Base-by-base conservation (phyloP, 2,113 vertebrate genomes). In the Zingel zingel region DNA sequence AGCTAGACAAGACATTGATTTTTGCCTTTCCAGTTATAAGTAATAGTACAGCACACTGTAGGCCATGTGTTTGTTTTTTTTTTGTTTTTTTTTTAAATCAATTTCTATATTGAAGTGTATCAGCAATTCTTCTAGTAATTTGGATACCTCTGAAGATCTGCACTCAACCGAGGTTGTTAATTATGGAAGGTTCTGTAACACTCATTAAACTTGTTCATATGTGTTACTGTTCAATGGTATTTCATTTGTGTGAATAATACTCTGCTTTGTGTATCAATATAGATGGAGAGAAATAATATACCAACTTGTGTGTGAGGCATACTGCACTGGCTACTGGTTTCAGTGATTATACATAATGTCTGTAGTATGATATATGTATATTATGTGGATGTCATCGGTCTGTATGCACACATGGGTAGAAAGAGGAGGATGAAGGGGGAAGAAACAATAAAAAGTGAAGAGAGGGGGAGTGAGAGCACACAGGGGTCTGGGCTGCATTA, bases 401-500 rank as follows among this genome's bases (percentile, higher is more conserved):
- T 61, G 66, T 39, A 50, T 69, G 25, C 62, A 82, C 36, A 79
- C 47, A 77, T 27, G 23, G 39, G 63, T 1, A 74, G 86, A 92
- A 82, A 76, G 66, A 47, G 53, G 21, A 72, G 75, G 50, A 70
- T 79, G 23, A 71, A 47, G 68, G 11, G 58, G 73, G 23, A 51
- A 75, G 72, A 7, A 68, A 84, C 16, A 53, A 77, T 62, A 77
- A 71, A 85, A 45, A 75, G n/a, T 6, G 0, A 5, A 54, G 69
- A 18, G 36, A 66, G 36, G 19, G 47, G 27, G n/a, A 69, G 45
- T 0, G 47, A 43, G 84, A 89, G 79, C 81, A 78, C 43, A 33
- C 43, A 25, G 43, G 11, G 77, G 82, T 89, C 92, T 92, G 93
- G 90, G 77, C 47, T 77, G 85, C 85, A 88, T 93, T 92, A 91